Evolutionary conservation across 2,888 invertebrate species (phyloP), one percentile per base, ranked within the genome.

Genomic region (Enchytraeus crypticus): DNA sequence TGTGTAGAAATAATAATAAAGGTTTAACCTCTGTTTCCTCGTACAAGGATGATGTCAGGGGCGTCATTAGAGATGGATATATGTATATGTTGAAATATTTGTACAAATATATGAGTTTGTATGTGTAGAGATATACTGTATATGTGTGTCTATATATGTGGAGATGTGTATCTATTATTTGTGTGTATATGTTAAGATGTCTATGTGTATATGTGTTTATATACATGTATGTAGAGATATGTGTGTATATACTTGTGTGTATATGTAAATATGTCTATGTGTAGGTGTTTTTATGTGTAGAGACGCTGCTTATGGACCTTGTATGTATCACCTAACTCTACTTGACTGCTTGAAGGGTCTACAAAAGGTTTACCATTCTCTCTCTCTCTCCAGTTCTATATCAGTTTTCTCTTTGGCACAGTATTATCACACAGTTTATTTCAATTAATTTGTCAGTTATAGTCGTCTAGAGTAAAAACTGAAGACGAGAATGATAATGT

Each of bases 221-320:
- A 8, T 14, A 18, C 49, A 8, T 51, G 51, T 27, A 4, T 51
- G 51, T 51, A 51, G 21, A 27, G n/a, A 45, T 45, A 21, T 45
- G 23, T 45, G 45, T 45, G 23, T 45, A 21, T 45, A 45, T 45
- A 21, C 23, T 21, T 45, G 45, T 45, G 23, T 45, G 45, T n/a
- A n/a, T n/a, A n/a, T n/a, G n/a, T n/a, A n/a, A n/a, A n/a, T n/a
- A n/a, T n/a, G n/a, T n/a, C n/a, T n/a, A n/a, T n/a, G n/a, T n/a
- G n/a, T n/a, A n/a, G 26, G 21, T 18, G 8, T 38, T 38, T 14
- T 18, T 38, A 14, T 38, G 38, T 38, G 38, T 38, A 78, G 96
- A 67, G 98, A 98, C 84, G 97, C 96, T 54, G 93, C 96, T 0
- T 87, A 90, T 68, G 92, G 93, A 0, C 85, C 88, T 2, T 85